Conservation (phyloP, 2,888 invertebrate genomes). For the Anagyrus pseudococci region DNA sequence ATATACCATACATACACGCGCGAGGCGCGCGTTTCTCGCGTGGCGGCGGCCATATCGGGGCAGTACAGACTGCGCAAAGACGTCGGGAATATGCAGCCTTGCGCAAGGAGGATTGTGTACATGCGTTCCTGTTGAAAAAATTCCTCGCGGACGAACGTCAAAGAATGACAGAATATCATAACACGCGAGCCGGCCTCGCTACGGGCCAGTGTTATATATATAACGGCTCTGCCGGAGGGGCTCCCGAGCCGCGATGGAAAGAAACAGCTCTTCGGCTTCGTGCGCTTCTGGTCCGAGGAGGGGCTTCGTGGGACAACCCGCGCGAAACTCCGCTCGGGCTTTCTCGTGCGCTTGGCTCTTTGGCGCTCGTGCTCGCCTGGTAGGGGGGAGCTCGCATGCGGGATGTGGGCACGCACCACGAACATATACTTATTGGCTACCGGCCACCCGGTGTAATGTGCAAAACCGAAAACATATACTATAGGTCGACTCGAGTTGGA, state of each 20-base stretch:
- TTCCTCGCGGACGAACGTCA: constrained; percentile 62
- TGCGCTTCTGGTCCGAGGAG: constrained; percentile 56
- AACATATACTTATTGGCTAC: too few relatives aligned
- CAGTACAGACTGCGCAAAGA: too few relatives aligned
- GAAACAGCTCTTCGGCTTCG: constrained; percentile 30
- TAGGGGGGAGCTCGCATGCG: constrained; percentile 57
- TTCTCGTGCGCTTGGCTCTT: constrained; percentile 41
- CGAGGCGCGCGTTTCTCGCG: too few relatives aligned
- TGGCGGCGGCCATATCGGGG: too few relatives aligned
- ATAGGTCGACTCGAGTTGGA: too few relatives aligned
- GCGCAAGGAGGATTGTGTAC: too few relatives aligned
- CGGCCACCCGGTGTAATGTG: too few relatives aligned
- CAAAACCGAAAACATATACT: too few relatives aligned
- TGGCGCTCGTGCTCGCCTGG: constrained; percentile 44
- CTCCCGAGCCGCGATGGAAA: too few relatives aligned
- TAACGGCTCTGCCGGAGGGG: constrained; percentile 7
- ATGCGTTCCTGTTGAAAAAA: constrained; percentile 63
- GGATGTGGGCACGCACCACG: constrained; percentile 61
- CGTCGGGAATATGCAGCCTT: too few relatives aligned
- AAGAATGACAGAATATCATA: constrained; percentile 57
- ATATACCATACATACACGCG: too few relatives aligned
- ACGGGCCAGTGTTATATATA: background rate
- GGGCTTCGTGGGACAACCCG: constrained; percentile 60
- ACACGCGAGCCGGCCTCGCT: constrained; percentile 26
- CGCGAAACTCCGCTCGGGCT: constrained; percentile 57